phyloP scores from a whole-genome alignment of 1,140 invertebrate genomes.

The Drosophila carrolli region DNA sequence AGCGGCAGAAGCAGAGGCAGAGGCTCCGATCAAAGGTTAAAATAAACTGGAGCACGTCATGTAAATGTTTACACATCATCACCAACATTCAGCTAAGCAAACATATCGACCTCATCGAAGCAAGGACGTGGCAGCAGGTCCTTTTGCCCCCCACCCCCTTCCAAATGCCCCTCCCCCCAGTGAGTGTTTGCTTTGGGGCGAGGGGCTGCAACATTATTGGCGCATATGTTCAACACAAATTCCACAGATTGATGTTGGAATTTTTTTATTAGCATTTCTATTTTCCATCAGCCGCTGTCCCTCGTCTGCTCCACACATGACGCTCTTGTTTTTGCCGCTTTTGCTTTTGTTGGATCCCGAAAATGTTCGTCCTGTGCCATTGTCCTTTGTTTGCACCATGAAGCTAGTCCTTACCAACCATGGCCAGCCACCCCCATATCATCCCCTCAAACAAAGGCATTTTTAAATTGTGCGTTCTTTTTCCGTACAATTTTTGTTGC shows the following conservation, averaged over 20 bases:
- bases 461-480: conserved; percentile 74
- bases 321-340: conserved; percentile 18
- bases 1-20: conserved; percentile 1
- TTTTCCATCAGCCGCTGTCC: conserved; percentile 45
- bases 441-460: conserved; percentile 69
- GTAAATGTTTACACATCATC: conserved; percentile 83
- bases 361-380: conserved; percentile 52
- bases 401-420: conserved; percentile 3
- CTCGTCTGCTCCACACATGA: conserved; percentile 15
- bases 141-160: background rate
- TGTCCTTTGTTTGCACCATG: conserved; percentile 67
- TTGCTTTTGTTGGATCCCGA: conserved; percentile 27
- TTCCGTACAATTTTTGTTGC: conserved; percentile 39
- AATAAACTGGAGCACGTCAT: conserved; percentile 83
- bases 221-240: conserved; percentile 83
- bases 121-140: conserved; percentile 56
- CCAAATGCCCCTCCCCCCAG: background rate
- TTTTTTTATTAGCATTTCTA: conserved; percentile 83
- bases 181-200: background rate
- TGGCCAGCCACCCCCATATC: background rate
- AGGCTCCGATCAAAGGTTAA: conserved; percentile 76
- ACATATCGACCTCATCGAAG: conserved; percentile 80
- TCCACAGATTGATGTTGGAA: conserved; percentile 83
- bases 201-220: conserved; percentile 68
- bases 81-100: conserved; percentile 83